Evolutionary conservation across 1,140 invertebrate genomes (phyloP), one percentile per base, ranked within the genome.

Genomic region (Drosophila setifemur): DNA sequence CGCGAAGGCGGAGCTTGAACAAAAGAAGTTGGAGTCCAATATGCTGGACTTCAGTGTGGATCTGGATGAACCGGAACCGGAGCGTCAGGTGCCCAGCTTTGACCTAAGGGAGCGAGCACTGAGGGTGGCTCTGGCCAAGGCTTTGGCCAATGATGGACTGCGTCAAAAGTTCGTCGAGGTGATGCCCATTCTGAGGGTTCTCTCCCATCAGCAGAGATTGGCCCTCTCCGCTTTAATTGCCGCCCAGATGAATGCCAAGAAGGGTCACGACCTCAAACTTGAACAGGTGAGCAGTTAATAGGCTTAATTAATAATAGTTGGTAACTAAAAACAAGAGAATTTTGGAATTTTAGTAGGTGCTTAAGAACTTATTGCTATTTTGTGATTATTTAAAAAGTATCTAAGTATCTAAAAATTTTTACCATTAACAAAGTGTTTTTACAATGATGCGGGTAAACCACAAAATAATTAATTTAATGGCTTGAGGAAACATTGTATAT

Each of bases 111-210:
- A 93, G 45, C 91, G 88, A 2, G 91, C 92, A 53, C 73, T 92
- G 7, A 72, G 73, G 4, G 70, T 45, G 1, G 89, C 89, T 1
- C 33, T 90, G 37, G 53, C 89, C 31, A 90, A 90, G 53, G 89
- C 89, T 0, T 23, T 90, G 4, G 77, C 78, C 0, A 74, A 90
- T 53, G 69, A 63, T 8, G 58, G 16, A 11, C 45, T 89, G 26
- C 70, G 89, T 0, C 89, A 88, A 28, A 92, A 92, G 70, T 92
- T 93, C 45, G 91, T 91, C 4, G 91, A 93, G 81, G 92, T 94
- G 5, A 89, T 94, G 74, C 93, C 94, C n/a, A 94, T 94, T 35
- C 89, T 94, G 29, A 91, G 93, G 42, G 92, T 91, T 4, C 92
- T 94, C 91, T 92, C 93, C 1, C 91, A 91, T 0, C 91, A 92